These are phyloP conservation scores for Amniataba percoides DNA, from an alignment of 2,797 vertebrate genomes.

Conservation along the genomic window DNA sequence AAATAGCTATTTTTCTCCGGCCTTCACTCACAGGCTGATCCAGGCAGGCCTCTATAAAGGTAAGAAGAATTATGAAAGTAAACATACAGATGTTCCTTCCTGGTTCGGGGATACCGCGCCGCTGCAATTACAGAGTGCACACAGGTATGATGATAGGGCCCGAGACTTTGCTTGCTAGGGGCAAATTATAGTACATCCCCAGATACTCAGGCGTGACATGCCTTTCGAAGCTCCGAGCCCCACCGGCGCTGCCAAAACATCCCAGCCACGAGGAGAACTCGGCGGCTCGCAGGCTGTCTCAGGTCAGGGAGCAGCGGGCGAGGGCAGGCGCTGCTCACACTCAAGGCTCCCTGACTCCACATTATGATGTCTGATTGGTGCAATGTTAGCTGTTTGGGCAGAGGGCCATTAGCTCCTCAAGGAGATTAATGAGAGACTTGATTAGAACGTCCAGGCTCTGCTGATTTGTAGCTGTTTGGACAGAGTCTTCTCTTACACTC, in stretches of 20 bases:
- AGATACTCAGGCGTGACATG: constrained; percentile 56
- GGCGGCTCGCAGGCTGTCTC: neutral
- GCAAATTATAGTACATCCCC: constrained; percentile 81
- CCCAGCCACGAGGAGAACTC: constrained; percentile 27
- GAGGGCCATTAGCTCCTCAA: constrained; percentile 2
- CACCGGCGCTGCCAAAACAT: constrained; percentile 54
- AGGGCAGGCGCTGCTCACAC: neutral
- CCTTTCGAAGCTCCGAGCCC: constrained; percentile 53
- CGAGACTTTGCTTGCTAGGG: constrained; percentile 53
- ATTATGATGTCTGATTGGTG: neutral
- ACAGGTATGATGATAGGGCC: constrained; percentile 82
- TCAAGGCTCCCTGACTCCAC: neutral
- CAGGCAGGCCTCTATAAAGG: constrained; percentile 67
- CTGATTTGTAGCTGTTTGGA: constrained; percentile 24
- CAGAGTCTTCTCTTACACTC: constrained; percentile 1
- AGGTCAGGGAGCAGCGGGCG: constrained; percentile 6
- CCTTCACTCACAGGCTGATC: constrained; percentile 50
- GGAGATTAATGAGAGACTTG: constrained; percentile 14
- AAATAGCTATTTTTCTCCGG: constrained; percentile 60
- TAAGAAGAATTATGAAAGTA: constrained; percentile 80
- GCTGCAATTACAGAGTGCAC: constrained; percentile 81
- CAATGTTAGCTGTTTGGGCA: constrained; percentile 9
- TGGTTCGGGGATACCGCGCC: constrained; percentile 56
- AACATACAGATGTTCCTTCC: constrained; percentile 85
- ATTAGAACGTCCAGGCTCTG: neutral